Evolutionary conservation across 1,140 invertebrate genomes (phyloP).

Genomic region (Adoxophyes honmai): DNA sequence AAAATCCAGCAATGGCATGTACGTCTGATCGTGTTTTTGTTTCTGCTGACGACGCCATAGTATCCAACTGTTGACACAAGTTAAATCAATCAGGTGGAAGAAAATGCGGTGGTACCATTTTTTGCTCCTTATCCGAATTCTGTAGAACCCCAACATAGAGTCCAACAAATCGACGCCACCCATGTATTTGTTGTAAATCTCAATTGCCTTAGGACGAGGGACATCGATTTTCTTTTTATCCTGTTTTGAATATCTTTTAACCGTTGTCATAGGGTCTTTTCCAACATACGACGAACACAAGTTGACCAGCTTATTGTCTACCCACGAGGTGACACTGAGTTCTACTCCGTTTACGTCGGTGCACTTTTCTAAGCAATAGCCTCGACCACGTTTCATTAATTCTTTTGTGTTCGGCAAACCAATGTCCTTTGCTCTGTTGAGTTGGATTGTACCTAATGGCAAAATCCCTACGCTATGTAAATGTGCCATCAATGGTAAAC

Average conservation of each 20-base stretch:
- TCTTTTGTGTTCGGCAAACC: conserved; percentile 5
- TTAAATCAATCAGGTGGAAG: conserved; percentile 25
- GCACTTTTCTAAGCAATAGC: neutral
- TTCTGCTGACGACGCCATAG: conserved; percentile 18
- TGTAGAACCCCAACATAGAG: conserved; percentile 26
- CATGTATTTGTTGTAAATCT: conserved; percentile 30
- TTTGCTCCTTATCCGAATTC: conserved; percentile 24
- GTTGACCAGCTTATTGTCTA: conserved; percentile 41
- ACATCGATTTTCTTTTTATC: conserved; percentile 14
- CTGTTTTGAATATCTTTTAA: conserved; percentile 12
- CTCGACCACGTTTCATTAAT: conserved; percentile 1
- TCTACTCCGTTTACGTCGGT: conserved; percentile 12
- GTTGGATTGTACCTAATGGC: conserved; percentile 10
- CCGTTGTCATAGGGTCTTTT: conserved; percentile 14
- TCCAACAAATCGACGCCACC: conserved; percentile 32
- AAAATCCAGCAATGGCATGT: conserved; percentile 1
- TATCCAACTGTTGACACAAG: conserved; percentile 22
- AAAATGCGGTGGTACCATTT: conserved; percentile 22
- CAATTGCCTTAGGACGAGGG: conserved; percentile 21
- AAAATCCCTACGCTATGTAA: neutral
- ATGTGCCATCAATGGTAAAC: conserved; percentile 3
- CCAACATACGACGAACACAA: conserved; percentile 42
- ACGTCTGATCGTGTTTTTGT: neutral
- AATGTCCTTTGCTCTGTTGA: neutral
- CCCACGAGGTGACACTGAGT: conserved; percentile 17